Evolutionary conservation across 1,140 invertebrate species (phyloP), one percentile per base, ranked within the genome.

Genomic region (Lepidurus couesii): DNA sequence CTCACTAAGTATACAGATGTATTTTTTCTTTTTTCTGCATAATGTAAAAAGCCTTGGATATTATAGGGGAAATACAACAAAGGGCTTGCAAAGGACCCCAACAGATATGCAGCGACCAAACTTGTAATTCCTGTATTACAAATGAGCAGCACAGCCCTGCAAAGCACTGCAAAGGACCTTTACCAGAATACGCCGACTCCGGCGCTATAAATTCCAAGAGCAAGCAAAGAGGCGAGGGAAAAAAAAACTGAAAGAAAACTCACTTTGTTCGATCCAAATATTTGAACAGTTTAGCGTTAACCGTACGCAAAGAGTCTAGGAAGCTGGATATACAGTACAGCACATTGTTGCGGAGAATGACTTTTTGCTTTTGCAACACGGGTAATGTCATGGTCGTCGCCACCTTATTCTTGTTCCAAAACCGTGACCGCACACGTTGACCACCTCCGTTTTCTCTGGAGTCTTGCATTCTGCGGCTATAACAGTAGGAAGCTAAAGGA

Each of bases 371-470:
- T 9, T 65, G 53, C 53, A 10, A 65, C 21, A 65, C 53, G 13
- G 53, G 5, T 7, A 65, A 65, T 65, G 53, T 65, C 53, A 21
- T 16, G 13, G 53, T 65, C 53, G 16, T 65, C 53, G 53, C 53
- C 53, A 65, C 53, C 53, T 65, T 65, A 65, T 65, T 65, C 53
- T 65, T 65, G 7, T 21, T 21, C 53, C 21, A 13, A 65, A 65
- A 21, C 53, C 53, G 53, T 65, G 53, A 65, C 53, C 53, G 13
- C 53, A 65, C 53, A 65, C 53, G 53, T 65, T 65, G 53, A n/a
- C 53, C 53, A 65, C 53, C 53, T 21, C 53, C 47, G 0, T 65
- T 65, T 65, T 65, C 21, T 13, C 53, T 1, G n/a, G n/a, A 65
- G 7, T 65, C 53, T 21, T 16, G 5, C 16, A 21, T 16, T 16